Percentiles rank a stretch among this genome's conserved stretches.
phyloP scores from a whole-genome alignment of 1,140 invertebrate genomes.

The Atopsyche davidsoni region DNA sequence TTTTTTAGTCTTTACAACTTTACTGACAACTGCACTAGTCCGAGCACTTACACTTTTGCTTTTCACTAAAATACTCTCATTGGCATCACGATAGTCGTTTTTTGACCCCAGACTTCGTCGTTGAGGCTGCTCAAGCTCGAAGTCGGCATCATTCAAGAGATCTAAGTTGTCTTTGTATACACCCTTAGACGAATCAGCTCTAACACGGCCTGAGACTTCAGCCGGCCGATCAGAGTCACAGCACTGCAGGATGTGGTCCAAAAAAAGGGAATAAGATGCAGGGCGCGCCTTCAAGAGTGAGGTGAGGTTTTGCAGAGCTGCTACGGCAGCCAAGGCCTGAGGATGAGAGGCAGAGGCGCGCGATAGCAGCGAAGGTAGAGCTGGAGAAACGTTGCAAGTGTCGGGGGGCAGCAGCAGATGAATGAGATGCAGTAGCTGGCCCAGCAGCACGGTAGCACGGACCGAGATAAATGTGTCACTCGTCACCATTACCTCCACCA shows the following conservation, averaged over 20 bases:
- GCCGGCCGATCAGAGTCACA: slow-evolving; percentile 37
- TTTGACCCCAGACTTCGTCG: slow-evolving; percentile 43
- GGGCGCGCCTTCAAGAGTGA: slow-evolving; percentile 71
- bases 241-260: slow-evolving; percentile 71
- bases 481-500: slow-evolving; percentile 86
- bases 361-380: slow-evolving; percentile 72
- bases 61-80: slow-evolving; percentile 43
- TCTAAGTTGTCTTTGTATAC: slow-evolving; percentile 35
- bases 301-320: slow-evolving; percentile 70
- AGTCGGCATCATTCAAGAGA: slow-evolving; percentile 41
- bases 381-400: slow-evolving; percentile 73
- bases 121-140: slow-evolving; percentile 40
- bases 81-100: slow-evolving; percentile 37
- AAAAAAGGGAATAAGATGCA: slow-evolving; percentile 71
- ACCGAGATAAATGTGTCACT: slow-evolving; percentile 85
- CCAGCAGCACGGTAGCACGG: slow-evolving; percentile 80
- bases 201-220: slow-evolving; percentile 22
- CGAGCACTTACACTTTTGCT: slow-evolving; percentile 46
- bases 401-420: slow-evolving; percentile 78
- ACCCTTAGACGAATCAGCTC: slow-evolving; percentile 8
- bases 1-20: slow-evolving; percentile 41
- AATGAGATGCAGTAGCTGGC: slow-evolving; percentile 79
- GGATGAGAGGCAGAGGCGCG: slow-evolving; percentile 71
- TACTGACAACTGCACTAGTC: slow-evolving; percentile 41
- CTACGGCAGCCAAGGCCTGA: slow-evolving; percentile 74